These are phyloP conservation scores for Drosophila insularis DNA, from an alignment of 1,140 invertebrate genomes.

Conservation along the genomic window DNA sequence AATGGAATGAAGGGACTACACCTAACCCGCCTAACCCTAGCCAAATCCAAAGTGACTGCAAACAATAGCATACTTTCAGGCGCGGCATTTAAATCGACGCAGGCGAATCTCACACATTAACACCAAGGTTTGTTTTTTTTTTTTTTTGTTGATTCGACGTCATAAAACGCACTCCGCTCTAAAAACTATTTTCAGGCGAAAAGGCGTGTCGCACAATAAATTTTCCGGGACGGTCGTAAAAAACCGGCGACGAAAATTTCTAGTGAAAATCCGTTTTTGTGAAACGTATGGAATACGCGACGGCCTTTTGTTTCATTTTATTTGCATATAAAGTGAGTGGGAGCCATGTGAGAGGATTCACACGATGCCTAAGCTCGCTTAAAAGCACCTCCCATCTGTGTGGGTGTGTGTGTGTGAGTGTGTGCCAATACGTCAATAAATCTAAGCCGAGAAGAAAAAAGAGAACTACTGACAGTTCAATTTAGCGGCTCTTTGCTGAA, in stretches of 20 bases:
- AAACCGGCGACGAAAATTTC: slow-evolving; percentile 49
- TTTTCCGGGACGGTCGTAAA: slow-evolving; percentile 59
- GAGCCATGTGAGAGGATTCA: slow-evolving; percentile 41
- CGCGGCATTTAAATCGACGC: slow-evolving; percentile 39
- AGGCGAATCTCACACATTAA: slow-evolving; percentile 73
- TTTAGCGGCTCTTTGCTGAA: slow-evolving; percentile 37
- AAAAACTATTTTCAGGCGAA: slow-evolving; percentile 69
- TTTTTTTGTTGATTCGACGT: slow-evolving; percentile 32
- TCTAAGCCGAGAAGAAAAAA: slow-evolving; percentile 28
- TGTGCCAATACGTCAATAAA: slow-evolving; percentile 71
- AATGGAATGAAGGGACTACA: background rate
- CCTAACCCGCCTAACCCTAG: slow-evolving; percentile 16
- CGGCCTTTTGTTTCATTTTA: slow-evolving; percentile 52
- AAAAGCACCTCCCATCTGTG: slow-evolving; percentile 19
- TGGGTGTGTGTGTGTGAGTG: slow-evolving; percentile 1
- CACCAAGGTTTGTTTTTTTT: slow-evolving; percentile 50
- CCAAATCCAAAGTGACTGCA: slow-evolving; percentile 17
- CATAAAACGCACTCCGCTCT: slow-evolving; percentile 66
- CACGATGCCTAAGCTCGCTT: slow-evolving; percentile 57
- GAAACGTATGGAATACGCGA: slow-evolving; percentile 43
- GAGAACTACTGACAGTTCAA: slow-evolving; percentile 70
- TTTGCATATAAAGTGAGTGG: slow-evolving; percentile 61
- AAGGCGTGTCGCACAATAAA: slow-evolving; percentile 70
- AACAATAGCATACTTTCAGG: slow-evolving; percentile 59
- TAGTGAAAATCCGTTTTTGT: slow-evolving; percentile 70